phyloP scores from a whole-genome alignment of 1,140 invertebrate species.

The Cotesia glomerata region DNA sequence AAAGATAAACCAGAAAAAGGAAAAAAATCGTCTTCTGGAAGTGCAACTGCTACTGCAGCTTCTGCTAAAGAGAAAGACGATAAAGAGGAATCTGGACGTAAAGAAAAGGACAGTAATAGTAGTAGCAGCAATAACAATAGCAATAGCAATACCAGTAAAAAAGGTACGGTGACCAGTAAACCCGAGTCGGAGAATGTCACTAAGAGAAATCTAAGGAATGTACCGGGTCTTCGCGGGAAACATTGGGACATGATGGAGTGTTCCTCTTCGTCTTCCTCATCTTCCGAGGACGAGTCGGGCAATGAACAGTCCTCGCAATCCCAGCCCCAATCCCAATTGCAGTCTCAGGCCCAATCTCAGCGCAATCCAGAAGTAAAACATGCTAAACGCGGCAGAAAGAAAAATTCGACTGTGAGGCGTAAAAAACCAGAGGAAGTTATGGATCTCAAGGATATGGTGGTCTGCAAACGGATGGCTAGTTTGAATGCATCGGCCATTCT shows the following conservation, averaged over 20 bases:
- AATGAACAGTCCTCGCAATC: conserved; percentile 44
- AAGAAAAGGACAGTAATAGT: conserved; percentile 51
- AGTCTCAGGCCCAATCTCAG: too few relatives aligned
- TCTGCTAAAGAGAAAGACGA: conserved; percentile 21
- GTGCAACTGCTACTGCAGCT: background rate
- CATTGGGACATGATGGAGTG: conserved; percentile 79
- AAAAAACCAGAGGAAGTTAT: conserved; percentile 75
- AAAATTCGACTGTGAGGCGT: conserved; percentile 56
- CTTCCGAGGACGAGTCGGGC: conserved; percentile 60
- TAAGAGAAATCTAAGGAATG: conserved; percentile 72
- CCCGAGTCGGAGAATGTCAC: background rate
- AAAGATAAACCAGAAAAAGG: conserved; percentile 49
- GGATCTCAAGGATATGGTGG: conserved; percentile 86
- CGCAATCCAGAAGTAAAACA: conserved; percentile 49
- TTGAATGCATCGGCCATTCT: conserved; percentile 91
- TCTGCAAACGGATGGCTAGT: conserved; percentile 90
- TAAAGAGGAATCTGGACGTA: conserved; percentile 41
- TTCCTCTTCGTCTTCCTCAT: conserved; percentile 62
- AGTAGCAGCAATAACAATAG: conserved; percentile 22
- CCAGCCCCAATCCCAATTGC: too few relatives aligned
- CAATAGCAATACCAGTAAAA: too few relatives aligned
- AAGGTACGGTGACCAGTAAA: background rate
- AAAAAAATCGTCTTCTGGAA: conserved; percentile 24
- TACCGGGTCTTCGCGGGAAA: conserved; percentile 78
- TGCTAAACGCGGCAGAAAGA: conserved; percentile 48